Conservation (phyloP, 2,888 invertebrate species). For the Neoscelio sp. region DNA sequence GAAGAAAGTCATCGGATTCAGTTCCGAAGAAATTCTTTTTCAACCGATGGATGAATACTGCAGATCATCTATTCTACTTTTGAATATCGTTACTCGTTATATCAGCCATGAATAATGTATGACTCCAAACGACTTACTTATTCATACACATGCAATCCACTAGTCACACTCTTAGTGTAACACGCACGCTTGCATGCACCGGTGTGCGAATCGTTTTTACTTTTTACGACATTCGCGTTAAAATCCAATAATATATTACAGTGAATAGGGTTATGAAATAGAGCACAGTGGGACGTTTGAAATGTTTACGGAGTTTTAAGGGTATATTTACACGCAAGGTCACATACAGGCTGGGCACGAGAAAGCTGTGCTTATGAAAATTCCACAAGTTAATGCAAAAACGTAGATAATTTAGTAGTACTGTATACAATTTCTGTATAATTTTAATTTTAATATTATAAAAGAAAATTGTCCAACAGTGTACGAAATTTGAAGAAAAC, state of each 20-base stretch:
- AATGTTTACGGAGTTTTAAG: background rate
- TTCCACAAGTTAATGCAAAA: too few relatives aligned
- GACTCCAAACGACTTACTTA: slow-evolving; percentile 28
- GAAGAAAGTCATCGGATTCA: too few relatives aligned
- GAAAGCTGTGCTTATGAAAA: too few relatives aligned
- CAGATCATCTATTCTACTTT: slow-evolving; percentile 14
- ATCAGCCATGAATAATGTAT: slow-evolving; percentile 31
- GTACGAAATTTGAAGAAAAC: too few relatives aligned
- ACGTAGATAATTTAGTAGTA: too few relatives aligned
- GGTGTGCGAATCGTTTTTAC: background rate
- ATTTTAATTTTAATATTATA: too few relatives aligned
- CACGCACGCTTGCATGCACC: background rate
- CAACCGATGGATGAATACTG: background rate
- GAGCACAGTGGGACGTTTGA: background rate
- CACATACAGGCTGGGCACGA: too few relatives aligned
- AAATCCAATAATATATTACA: background rate
- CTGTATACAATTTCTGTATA: too few relatives aligned
- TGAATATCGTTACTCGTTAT: slow-evolving; percentile 32
- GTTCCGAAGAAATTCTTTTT: background rate
- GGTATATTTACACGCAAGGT: background rate
- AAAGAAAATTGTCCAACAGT: too few relatives aligned
- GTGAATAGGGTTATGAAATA: slow-evolving; percentile 1
- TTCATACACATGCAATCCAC: slow-evolving; percentile 18
- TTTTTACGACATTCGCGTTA: background rate
- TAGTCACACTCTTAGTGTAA: slow-evolving; percentile 5